Evolutionary conservation across 2,797 vertebrate genomes (phyloP), one percentile per base, ranked within the genome.

Genomic region (Psittacula derbiana): DNA sequence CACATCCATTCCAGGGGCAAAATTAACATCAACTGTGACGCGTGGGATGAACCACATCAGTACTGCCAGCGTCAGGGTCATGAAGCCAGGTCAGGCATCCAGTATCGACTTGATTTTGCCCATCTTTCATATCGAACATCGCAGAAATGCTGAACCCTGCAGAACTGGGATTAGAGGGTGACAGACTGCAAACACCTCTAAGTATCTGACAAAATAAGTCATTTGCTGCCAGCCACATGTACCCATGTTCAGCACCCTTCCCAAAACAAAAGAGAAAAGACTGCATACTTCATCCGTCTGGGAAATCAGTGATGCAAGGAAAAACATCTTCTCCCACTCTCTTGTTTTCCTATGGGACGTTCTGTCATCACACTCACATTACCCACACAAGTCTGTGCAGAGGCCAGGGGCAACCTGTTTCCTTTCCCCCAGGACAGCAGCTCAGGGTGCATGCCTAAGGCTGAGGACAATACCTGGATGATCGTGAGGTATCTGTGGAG

Each of bases 361-460:
- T 80, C 41, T 33, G 41, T 47, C 30, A 36, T 19, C 4, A 2
- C 1, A 2, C 8, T 50, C 65, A 20, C 14, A 3, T 57, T 21
- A 41, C 11, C 47, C 6, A 0, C 55, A 10, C 12, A 43, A 21
- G 36, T 8, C 33, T 36, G 23, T 0, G 2, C 31, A 41, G 61
- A 57, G 16, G 61, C 14, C 40, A 66, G 50, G 52, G 25, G 23
- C 43, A 71, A 25, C 15, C 41, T 31, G 40, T 10, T 27, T 24
- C 52, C 40, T 71, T 41, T 44, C 47, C 64, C 33, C 25, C 4
- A 5, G 49, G 55, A 18, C 24, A 55, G n/a, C 3, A 6, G 69
- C 72, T 73, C 61, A 11, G 28, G 55, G 33, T 38, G 27, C 57
- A 46, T 0, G 1, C 14, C 18, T 0, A 0, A 81, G 50, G 60